Conservation (phyloP, 1,140 invertebrate species). For the Vollenhovia emeryi region DNA sequence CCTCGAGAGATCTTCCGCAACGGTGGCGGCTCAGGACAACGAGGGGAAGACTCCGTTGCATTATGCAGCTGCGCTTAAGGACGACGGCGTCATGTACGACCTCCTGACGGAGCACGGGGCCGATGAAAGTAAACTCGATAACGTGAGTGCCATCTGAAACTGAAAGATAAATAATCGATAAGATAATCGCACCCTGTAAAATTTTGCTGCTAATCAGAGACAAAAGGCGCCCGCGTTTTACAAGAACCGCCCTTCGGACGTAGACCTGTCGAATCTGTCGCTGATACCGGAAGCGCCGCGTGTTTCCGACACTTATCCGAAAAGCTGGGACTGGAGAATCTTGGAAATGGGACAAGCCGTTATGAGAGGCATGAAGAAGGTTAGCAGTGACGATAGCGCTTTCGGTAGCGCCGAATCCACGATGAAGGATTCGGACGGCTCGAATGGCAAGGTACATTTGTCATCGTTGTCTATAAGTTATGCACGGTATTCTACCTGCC, state of each 20-base stretch:
- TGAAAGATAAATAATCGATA: not conserved
- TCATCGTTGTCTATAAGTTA: not conserved
- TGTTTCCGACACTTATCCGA: slow-evolving; percentile 88
- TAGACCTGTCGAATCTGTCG: slow-evolving; percentile 89
- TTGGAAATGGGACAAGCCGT: slow-evolving; percentile 84
- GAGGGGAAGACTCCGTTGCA: slow-evolving; percentile 96
- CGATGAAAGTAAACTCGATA: slow-evolving; percentile 92
- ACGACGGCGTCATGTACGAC: slow-evolving; percentile 90
- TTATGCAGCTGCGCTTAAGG: slow-evolving; percentile 92
- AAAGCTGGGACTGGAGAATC: slow-evolving; percentile 91
- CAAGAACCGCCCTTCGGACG: slow-evolving; percentile 89
- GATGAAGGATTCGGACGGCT: slow-evolving; percentile 24
- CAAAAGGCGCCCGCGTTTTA: slow-evolving; percentile 93
- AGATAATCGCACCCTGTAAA: not conserved
- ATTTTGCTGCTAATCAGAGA: slow-evolving; percentile 87
- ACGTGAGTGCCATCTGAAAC: slow-evolving; percentile 88
- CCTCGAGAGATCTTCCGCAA: slow-evolving; percentile 89
- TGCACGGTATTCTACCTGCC: slow-evolving; percentile 18
- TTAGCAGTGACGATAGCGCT: slow-evolving; percentile 71
- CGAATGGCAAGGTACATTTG: slow-evolving; percentile 53
- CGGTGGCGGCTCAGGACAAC: slow-evolving; percentile 89
- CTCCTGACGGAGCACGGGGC: slow-evolving; percentile 91
- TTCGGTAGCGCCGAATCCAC: slow-evolving; percentile 77
- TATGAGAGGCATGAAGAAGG: slow-evolving; percentile 72
- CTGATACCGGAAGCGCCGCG: slow-evolving; percentile 92